Conservation (phyloP, 2,797 vertebrate species). For the Rhinella marina region DNA sequence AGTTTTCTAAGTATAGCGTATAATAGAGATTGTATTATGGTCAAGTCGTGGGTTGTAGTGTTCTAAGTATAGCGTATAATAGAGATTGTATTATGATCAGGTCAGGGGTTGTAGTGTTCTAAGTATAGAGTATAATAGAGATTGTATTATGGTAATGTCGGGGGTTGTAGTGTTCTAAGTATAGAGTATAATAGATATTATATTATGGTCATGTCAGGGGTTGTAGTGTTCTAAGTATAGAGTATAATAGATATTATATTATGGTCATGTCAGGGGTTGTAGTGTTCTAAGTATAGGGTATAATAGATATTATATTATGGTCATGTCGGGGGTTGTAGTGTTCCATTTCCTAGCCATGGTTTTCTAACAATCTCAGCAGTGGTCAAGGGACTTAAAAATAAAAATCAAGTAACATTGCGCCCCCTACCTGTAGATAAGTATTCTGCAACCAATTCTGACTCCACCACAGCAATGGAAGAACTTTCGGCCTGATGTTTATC, state of each 20-base stretch:
- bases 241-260: too few relatives aligned
- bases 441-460: conserved; percentile 83
- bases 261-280: background rate
- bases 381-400: background rate
- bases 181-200: too few relatives aligned
- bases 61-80: background rate
- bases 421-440: conserved; percentile 81
- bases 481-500: conserved; percentile 88
- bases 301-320: background rate
- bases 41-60: background rate
- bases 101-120: background rate
- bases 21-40: background rate
- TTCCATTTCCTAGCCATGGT: background rate
- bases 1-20: background rate
- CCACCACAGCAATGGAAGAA: conserved; percentile 82
- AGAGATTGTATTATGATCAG: background rate
- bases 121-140: background rate
- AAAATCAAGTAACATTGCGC: background rate
- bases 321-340: background rate
- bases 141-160: too few relatives aligned
- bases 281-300: background rate
- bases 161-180: background rate
- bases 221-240: background rate
- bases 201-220: background rate
- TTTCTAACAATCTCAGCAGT: conserved; percentile 18